Conservation (phyloP, 2,888 invertebrate genomes). For the Agrypnus murinus region DNA sequence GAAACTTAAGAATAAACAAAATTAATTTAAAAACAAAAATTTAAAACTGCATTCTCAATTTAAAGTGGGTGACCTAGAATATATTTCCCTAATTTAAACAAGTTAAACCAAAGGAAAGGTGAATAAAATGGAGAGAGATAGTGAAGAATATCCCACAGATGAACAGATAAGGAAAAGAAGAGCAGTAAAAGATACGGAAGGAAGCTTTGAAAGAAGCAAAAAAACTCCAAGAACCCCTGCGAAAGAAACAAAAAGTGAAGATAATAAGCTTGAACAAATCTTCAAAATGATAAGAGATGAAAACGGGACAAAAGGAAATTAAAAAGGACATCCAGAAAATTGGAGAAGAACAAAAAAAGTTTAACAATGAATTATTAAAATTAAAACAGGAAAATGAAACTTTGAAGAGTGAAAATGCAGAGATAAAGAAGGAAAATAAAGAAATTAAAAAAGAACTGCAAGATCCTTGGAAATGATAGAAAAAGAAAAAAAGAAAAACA, state of each 20-base stretch:
- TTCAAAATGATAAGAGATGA: neutral
- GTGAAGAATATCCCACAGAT: too few relatives aligned
- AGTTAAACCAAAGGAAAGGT: too few relatives aligned
- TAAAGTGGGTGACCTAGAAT: too few relatives aligned
- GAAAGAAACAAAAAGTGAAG: neutral
- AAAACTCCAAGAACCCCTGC: neutral
- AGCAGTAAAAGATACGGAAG: neutral
- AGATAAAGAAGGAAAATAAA: slow-evolving; percentile 10
- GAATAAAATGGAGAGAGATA: too few relatives aligned
- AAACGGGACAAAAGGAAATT: slow-evolving; percentile 1
- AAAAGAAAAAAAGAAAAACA: slow-evolving; percentile 8
- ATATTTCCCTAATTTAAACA: too few relatives aligned
- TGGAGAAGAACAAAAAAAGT: slow-evolving; percentile 3
- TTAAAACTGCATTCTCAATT: too few relatives aligned
- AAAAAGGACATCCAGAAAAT: neutral
- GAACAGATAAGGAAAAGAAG: too few relatives aligned
- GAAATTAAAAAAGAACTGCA: slow-evolving; percentile 8
- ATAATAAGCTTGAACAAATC: too few relatives aligned
- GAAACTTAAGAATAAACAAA: too few relatives aligned
- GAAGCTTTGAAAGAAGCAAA: slow-evolving; percentile 6
- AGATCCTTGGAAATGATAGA: neutral
- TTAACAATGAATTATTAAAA: neutral
- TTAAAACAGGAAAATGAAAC: neutral
- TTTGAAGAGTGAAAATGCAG: slow-evolving; percentile 1
- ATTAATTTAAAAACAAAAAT: too few relatives aligned